Percentiles rank a stretch among this genome's conserved stretches.
These are phyloP conservation scores for Anisognathus igniventris DNA, from an alignment of 2,797 vertebrate species.

Conservation along the genomic window DNA sequence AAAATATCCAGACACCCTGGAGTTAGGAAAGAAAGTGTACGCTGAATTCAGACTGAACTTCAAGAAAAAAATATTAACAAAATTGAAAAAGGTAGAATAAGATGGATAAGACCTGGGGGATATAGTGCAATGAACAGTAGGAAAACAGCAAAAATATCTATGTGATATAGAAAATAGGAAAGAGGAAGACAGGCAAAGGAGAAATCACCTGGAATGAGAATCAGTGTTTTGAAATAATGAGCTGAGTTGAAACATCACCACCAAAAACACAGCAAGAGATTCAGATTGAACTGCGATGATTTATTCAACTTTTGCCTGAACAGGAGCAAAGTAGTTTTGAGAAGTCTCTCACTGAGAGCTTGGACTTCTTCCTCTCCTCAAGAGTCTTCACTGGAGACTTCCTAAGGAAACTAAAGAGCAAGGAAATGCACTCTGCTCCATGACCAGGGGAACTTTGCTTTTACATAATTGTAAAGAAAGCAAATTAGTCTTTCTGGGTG, in stretches of 20 bases:
- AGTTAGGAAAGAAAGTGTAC: background rate
- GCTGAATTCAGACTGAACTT: background rate
- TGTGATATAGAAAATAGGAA: background rate
- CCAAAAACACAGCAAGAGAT: background rate
- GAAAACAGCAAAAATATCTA: background rate
- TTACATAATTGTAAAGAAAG: background rate
- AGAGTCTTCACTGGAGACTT: background rate
- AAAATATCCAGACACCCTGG: background rate
- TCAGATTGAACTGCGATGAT: background rate
- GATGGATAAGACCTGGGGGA: background rate
- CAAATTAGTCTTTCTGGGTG: background rate
- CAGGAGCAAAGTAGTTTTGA: background rate
- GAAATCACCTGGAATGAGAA: background rate
- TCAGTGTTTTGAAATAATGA: background rate
- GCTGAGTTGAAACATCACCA: background rate
- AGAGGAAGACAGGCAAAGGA: background rate
- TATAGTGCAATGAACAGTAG: background rate
- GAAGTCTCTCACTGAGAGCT: background rate
- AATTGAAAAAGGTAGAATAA: background rate
- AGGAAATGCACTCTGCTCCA: background rate
- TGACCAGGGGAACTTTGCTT: rapidly evolving
- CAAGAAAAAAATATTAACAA: background rate
- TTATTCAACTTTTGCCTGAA: background rate
- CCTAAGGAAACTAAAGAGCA: background rate
- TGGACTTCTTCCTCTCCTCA: background rate